Conservation (phyloP, 2,888 invertebrate species). For the Adelphocoris suturalis region DNA sequence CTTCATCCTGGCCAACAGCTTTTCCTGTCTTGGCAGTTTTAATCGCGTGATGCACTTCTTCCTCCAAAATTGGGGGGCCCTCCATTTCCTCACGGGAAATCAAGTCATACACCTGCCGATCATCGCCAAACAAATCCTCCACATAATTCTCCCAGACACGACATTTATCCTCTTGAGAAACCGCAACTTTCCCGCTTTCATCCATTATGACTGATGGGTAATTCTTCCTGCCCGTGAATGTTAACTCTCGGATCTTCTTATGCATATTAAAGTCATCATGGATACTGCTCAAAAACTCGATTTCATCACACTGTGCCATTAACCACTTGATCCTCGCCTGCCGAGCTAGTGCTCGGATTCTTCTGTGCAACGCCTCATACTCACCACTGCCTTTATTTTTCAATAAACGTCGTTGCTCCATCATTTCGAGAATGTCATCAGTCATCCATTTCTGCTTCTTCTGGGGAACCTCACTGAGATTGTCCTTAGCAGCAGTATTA, state of each 20-base stretch:
- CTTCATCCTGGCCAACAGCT: not conserved
- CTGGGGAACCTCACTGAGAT: not conserved
- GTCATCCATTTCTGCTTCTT: constrained; percentile 10
- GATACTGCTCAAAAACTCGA: constrained; percentile 21
- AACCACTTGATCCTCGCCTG: constrained; percentile 40
- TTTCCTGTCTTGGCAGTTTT: constrained; percentile 57
- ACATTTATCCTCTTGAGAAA: constrained; percentile 32
- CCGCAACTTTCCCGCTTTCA: not conserved
- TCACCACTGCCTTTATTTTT: constrained; percentile 28
- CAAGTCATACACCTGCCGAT: not conserved
- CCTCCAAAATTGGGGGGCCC: constrained; percentile 33
- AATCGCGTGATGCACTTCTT: constrained; percentile 35
- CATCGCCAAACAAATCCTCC: constrained; percentile 36
- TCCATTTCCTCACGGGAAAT: not conserved
- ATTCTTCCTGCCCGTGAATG: not conserved
- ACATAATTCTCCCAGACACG: constrained; percentile 38
- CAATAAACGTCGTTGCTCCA: constrained; percentile 5
- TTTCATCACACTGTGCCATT: constrained; percentile 29
- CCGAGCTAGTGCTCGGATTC: constrained; percentile 16
- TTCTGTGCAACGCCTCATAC: constrained; percentile 39
- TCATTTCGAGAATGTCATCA: constrained; percentile 30
- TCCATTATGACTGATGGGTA: not conserved
- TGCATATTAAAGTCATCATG: constrained; percentile 76
- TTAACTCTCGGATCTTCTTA: constrained; percentile 65
- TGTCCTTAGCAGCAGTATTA: not conserved